These are phyloP conservation scores for Pachypeltis micranthus DNA, from an alignment of 1,140 invertebrate genomes.

Conservation along the genomic window DNA sequence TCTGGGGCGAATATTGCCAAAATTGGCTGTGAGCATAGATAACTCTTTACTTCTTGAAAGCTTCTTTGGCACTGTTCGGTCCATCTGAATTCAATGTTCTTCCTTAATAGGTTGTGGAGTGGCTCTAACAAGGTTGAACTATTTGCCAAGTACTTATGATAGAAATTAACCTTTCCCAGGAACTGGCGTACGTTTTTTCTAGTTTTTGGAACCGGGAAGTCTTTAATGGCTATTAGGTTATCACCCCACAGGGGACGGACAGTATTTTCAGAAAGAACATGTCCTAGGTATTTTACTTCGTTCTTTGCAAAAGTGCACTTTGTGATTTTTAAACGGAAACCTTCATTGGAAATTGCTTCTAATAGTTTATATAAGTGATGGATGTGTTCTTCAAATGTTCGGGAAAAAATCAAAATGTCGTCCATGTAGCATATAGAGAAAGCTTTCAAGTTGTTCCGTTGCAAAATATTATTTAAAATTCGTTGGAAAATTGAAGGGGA, in stretches of 20 bases:
- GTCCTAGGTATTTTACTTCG: slow-evolving; percentile 28
- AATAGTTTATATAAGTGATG: slow-evolving; percentile 18
- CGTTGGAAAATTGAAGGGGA: slow-evolving; percentile 38
- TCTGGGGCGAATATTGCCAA: slow-evolving; percentile 26
- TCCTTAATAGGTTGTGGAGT: slow-evolving; percentile 31
- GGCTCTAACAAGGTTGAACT: slow-evolving; percentile 29
- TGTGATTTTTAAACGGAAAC: slow-evolving; percentile 31
- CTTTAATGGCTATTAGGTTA: slow-evolving; percentile 26
- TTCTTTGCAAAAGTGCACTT: slow-evolving; percentile 31
- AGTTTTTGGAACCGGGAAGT: slow-evolving; percentile 23
- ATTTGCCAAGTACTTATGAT: slow-evolving; percentile 28
- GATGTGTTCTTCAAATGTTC: slow-evolving; percentile 26
- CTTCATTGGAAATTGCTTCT: slow-evolving; percentile 25
- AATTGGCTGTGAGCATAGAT: slow-evolving; percentile 31
- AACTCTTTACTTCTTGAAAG: slow-evolving; percentile 32
- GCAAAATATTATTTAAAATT: slow-evolving; percentile 32
- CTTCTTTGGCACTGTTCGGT: slow-evolving; percentile 30
- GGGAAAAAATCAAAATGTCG: slow-evolving; percentile 27
- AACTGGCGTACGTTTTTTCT: slow-evolving; percentile 25
- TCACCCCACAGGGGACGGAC: slow-evolving; percentile 24
- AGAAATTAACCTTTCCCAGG: slow-evolving; percentile 27
- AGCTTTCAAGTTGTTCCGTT: slow-evolving; percentile 35
- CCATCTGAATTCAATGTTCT: slow-evolving; percentile 30
- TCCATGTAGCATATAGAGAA: slow-evolving; percentile 37
- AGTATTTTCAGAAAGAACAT: slow-evolving; percentile 26